phyloP scores from a whole-genome alignment of 2,113 vertebrate species.

The Trinectes maculatus region DNA sequence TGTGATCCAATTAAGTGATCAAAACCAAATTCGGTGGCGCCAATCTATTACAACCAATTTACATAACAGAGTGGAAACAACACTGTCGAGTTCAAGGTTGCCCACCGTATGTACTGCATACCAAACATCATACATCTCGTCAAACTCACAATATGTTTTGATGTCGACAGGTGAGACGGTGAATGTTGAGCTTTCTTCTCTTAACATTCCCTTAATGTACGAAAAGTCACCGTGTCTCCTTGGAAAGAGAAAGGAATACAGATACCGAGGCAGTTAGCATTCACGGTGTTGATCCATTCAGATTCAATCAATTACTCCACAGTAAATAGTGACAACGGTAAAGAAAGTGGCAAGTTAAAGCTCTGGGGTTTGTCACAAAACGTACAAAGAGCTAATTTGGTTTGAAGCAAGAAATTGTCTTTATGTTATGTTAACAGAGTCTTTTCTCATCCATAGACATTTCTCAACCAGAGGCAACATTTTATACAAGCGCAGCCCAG shows the following conservation, averaged over 20 bases:
- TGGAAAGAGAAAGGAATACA: conserved; percentile 17
- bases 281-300: conserved; percentile 17
- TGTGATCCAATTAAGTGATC: conserved; percentile 55
- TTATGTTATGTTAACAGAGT: conserved; percentile 7
- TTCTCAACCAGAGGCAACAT: conserved; percentile 39
- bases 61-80: conserved; percentile 22
- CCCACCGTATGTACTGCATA: neutral
- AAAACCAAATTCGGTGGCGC: conserved; percentile 39
- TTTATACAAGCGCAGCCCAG: conserved; percentile 53
- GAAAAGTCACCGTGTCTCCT: conserved; percentile 34
- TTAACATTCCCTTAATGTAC: conserved; percentile 38
- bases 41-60: conserved; percentile 33
- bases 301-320: conserved; percentile 4
- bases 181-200: conserved; percentile 4
- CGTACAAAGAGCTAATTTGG: conserved; percentile 20
- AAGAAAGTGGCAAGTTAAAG: conserved; percentile 22
- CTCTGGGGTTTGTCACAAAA: conserved; percentile 17
- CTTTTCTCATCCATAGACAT: conserved; percentile 19
- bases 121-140: conserved; percentile 2
- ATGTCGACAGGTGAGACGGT: neutral
- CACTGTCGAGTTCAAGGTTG: neutral
- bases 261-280: conserved; percentile 8
- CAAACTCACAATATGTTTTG: conserved; percentile 1
- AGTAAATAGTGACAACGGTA: conserved; percentile 2
- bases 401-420: conserved; percentile 19